phyloP scores from a whole-genome alignment of 2,888 invertebrate species.

The Limnephilus rhombicus region DNA sequence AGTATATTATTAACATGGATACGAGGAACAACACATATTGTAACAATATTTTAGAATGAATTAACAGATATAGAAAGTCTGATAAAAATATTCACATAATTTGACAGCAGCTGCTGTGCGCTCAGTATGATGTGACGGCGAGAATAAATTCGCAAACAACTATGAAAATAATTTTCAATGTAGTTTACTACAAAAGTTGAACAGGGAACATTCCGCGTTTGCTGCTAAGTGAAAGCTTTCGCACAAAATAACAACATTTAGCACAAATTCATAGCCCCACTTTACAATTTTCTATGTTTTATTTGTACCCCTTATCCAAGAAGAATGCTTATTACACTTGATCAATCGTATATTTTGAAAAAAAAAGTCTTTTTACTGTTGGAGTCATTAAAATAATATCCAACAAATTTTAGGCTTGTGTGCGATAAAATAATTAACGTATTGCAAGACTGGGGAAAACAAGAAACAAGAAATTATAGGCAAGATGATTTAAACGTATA shows the following conservation, averaged over 20 bases:
- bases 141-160: not conserved
- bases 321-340: no score
- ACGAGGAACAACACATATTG: no score
- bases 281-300: not conserved
- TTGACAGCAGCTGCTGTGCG: not conserved
- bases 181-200: not conserved
- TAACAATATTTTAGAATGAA: not conserved
- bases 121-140: not conserved
- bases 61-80: not conserved
- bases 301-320: not conserved
- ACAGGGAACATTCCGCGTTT: not conserved
- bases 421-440: no score
- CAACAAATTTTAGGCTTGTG: no score
- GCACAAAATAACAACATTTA: not conserved
- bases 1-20: no score
- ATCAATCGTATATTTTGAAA: no score
- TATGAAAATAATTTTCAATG: not conserved
- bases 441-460: no score
- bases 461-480: no score
- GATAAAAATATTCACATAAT: not conserved
- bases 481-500: no score
- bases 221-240: not conserved
- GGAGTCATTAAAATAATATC: not conserved
- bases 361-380: not conserved
- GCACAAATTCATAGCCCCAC: not conserved